These are phyloP conservation scores for Drosophila anceps DNA, from an alignment of 2,888 invertebrate genomes.

Conservation along the genomic window DNA sequence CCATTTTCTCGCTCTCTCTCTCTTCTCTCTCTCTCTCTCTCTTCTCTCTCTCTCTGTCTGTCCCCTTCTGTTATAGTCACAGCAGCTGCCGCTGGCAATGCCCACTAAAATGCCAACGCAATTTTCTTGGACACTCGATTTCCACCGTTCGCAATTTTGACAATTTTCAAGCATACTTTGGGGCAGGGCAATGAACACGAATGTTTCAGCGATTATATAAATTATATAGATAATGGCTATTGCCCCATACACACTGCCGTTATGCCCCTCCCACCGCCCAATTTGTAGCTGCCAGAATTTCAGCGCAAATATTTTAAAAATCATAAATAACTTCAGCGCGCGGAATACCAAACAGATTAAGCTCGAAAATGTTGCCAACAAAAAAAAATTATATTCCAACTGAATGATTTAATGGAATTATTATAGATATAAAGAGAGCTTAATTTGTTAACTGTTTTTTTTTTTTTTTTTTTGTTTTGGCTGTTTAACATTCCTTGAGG, in stretches of 20 bases:
- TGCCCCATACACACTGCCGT: neutral
- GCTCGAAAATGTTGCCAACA: slow-evolving; percentile 8
- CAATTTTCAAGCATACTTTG: slow-evolving; percentile 53
- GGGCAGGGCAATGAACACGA: slow-evolving; percentile 39
- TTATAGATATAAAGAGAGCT: neutral
- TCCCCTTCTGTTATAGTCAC: neutral
- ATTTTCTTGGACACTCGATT: slow-evolving; percentile 44
- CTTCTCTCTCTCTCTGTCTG: neutral
- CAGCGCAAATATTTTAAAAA: slow-evolving; percentile 3
- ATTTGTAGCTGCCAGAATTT: neutral
- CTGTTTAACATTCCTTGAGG: neutral
- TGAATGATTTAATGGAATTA: neutral
- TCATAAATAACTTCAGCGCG: slow-evolving; percentile 18
- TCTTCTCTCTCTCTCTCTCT: neutral
- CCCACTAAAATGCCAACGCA: slow-evolving; percentile 13
- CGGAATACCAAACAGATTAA: slow-evolving; percentile 11
- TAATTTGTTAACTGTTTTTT: neutral
- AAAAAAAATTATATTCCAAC: slow-evolving; percentile 3
- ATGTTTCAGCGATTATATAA: slow-evolving; percentile 48
- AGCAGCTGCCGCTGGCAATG: neutral
- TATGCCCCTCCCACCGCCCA: neutral
- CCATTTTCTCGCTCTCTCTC: neutral
- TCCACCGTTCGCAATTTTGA: slow-evolving; percentile 38
- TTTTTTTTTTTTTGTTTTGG: no score
- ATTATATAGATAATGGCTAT: slow-evolving; percentile 53